phyloP scores from a whole-genome alignment of 1,140 invertebrate species.

The Fopius arisanus region DNA sequence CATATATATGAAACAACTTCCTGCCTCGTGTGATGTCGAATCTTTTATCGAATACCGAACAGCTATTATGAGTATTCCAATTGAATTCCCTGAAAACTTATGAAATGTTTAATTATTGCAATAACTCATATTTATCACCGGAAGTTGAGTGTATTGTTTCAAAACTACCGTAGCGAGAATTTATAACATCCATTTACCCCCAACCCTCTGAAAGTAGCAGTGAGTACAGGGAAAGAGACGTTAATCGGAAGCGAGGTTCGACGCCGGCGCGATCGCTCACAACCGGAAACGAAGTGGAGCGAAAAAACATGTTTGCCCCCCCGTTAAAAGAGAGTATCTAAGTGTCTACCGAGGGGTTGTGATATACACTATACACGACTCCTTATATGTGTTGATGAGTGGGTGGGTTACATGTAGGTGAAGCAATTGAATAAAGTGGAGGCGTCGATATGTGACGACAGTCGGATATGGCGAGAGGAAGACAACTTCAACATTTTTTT shows the following conservation, averaged over 20 bases:
- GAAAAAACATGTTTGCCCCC: constrained; percentile 54
- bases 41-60: too few relatives aligned
- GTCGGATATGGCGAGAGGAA: constrained; percentile 33
- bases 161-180: neutral
- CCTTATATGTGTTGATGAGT: neutral
- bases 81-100: neutral
- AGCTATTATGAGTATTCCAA: too few relatives aligned
- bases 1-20: too few relatives aligned
- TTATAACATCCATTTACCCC: constrained; percentile 10
- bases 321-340: constrained; percentile 8
- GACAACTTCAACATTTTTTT: constrained; percentile 6
- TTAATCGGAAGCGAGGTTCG: constrained; percentile 48
- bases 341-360: constrained; percentile 26
- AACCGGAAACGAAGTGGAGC: constrained; percentile 53
- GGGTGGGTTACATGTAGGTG: constrained; percentile 42
- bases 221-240: constrained; percentile 22
- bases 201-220: constrained; percentile 11
- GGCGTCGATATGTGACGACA: constrained; percentile 52
- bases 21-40: too few relatives aligned
- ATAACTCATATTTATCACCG: neutral
- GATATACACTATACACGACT: neutral
- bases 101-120: neutral
- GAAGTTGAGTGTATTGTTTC: neutral
- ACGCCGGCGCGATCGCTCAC: constrained; percentile 40
- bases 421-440: constrained; percentile 54